Evolutionary conservation across 2,888 invertebrate species (phyloP), one percentile per base, ranked within the genome.

Genomic region (Morinoia aosen): DNA sequence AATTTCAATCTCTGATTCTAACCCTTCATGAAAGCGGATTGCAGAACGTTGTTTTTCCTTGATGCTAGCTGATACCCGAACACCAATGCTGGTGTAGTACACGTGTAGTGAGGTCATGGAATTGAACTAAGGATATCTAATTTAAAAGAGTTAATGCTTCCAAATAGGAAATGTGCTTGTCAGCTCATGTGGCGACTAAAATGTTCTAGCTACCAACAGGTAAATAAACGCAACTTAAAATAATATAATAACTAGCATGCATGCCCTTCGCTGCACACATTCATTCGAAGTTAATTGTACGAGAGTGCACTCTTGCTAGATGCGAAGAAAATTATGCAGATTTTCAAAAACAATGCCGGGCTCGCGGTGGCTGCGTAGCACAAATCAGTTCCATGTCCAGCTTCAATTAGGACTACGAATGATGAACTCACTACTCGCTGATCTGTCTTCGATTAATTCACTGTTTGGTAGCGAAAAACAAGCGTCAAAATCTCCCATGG

Each of bases 401-500:
- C 25, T 76, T 76, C 76, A 76, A 76, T 76, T 76, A 76, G 25
- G 76, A 76, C 76, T 33, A 76, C 14, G 76, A 76, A 76, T 76
- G 76, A 76, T 76, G 76, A 76, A 76, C 76, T 33, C 76, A 76
- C 76, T 25, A 19, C 33, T 33, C 33, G 76, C 76, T 76, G 76
- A 76, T 76, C 76, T 33, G 76, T 76, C 76, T 76, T 76, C 76
- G 48, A 90, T 90, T 90, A 48, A 90, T 40, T 90, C 90, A 48
- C 90, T 40, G 90, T 90, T 90, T 90, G 90, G 19, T 90, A 48
- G 90, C 90, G 39, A 90, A 90, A 90, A 90, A 90, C 90, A 90
- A 90, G 90, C 90, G 19, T 76, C 76, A 76, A 76, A 76, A 76
- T 76, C 76, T 76, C 76, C 76, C 76, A 90, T 90, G 90, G 90